These are phyloP conservation scores for Aleiodes leptofemur DNA, from an alignment of 2,888 invertebrate genomes.

Conservation along the genomic window DNA sequence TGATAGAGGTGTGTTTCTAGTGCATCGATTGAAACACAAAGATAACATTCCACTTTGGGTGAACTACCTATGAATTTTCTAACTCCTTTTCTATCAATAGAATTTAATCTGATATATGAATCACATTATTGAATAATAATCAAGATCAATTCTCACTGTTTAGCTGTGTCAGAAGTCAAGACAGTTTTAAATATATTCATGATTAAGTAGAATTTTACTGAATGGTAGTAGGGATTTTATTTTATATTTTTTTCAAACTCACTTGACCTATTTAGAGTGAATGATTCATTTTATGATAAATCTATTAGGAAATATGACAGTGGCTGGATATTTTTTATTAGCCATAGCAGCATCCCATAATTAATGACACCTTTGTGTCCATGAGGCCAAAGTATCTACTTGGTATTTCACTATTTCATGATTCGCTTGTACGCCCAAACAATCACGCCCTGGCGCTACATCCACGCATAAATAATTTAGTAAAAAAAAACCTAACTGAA, in stretches of 20 bases:
- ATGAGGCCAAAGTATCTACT: conserved; percentile 17
- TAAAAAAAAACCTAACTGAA: neutral
- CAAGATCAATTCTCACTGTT: conserved; percentile 44
- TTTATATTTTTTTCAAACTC: conserved; percentile 25
- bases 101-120: conserved; percentile 29
- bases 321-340: conserved; percentile 16
- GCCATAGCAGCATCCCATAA: neutral
- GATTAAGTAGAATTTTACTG: conserved; percentile 22
- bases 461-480: conserved; percentile 5
- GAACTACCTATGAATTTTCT: neutral
- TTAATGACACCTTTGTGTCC: neutral
- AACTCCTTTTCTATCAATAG: neutral
- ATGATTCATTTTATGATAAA: neutral
- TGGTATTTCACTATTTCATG: conserved; percentile 24
- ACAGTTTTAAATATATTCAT: conserved; percentile 12
- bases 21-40: conserved; percentile 9
- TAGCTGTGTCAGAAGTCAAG: conserved; percentile 20
- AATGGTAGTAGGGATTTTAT: neutral
- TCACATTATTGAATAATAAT: conserved; percentile 48
- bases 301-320: conserved; percentile 18
- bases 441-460: conserved; percentile 17
- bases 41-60: conserved; percentile 30
- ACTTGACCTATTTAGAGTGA: conserved; percentile 40
- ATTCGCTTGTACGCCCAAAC: neutral
- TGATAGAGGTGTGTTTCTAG: conserved; percentile 25